These are phyloP conservation scores for Corapipo altera DNA, from an alignment of 2,113 vertebrate species.

Conservation along the genomic window DNA sequence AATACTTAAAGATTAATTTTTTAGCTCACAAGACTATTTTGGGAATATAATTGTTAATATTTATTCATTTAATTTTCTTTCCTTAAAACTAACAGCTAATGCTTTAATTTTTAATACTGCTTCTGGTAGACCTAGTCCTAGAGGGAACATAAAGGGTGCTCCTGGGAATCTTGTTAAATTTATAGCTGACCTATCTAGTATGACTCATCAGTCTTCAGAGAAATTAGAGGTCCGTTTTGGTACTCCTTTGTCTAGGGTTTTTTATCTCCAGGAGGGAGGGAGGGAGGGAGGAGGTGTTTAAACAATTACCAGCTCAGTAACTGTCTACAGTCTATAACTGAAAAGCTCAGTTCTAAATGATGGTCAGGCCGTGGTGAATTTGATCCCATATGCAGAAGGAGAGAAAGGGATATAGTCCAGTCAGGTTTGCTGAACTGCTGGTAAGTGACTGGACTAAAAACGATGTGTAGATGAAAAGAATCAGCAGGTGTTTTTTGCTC, in stretches of 20 bases:
- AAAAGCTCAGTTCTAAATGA: not conserved
- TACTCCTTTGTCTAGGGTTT: not conserved
- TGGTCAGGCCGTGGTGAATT: not conserved
- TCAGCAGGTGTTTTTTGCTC: not conserved
- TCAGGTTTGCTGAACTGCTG: not conserved
- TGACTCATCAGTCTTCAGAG: slow-evolving; percentile 18
- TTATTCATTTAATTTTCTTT: slow-evolving; percentile 52
- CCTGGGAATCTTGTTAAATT: slow-evolving; percentile 10
- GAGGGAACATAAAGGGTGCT: slow-evolving; percentile 1
- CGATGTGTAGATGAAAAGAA: not conserved
- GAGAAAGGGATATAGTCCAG: not conserved
- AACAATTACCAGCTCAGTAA: not conserved
- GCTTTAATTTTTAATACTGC: slow-evolving; percentile 21
- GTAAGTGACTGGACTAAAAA: not conserved
- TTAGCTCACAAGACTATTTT: not conserved
- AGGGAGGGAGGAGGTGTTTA: not conserved
- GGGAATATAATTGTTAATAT: slow-evolving; percentile 42
- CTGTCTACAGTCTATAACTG: not conserved
- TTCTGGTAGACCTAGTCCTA: not conserved
- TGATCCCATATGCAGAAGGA: not conserved
- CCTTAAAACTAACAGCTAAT: not conserved
- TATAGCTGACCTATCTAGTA: not conserved
- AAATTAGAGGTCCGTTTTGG: not conserved
- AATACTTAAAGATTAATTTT: not conserved
- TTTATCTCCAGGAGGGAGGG: not conserved